Percentiles rank a stretch among this genome's conserved stretches.
These are phyloP conservation scores for Tetramorium alpestre DNA, from an alignment of 1,140 invertebrate species.

Conservation along the genomic window DNA sequence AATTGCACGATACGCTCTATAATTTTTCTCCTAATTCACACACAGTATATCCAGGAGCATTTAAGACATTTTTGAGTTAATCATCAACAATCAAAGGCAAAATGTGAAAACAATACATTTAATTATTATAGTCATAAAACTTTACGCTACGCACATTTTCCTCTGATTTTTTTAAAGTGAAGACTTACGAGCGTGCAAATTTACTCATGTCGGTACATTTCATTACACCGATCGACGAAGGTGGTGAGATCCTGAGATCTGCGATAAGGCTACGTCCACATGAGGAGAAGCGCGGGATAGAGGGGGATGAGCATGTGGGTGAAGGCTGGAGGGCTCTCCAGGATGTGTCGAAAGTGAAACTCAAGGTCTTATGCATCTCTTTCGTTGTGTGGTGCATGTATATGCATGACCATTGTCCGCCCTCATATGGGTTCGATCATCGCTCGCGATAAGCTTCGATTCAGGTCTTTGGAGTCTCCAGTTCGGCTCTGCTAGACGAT, in stretches of 20 bases:
- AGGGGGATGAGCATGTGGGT: slow-evolving; percentile 83
- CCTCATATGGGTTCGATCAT: slow-evolving; percentile 67
- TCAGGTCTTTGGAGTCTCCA: slow-evolving; percentile 33
- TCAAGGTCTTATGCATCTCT: slow-evolving; percentile 71
- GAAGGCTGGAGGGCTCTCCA: slow-evolving; percentile 83
- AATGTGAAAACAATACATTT: background rate
- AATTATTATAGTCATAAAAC: background rate
- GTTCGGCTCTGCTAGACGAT: slow-evolving; percentile 29
- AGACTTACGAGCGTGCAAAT: background rate
- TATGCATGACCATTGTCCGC: slow-evolving; percentile 52
- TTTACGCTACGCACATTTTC: background rate
- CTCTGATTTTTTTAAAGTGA: background rate
- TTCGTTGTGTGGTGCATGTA: slow-evolving; percentile 33
- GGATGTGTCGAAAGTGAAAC: slow-evolving; percentile 85
- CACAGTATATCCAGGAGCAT: background rate
- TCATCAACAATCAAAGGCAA: background rate
- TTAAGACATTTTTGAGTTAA: background rate
- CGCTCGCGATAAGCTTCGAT: slow-evolving; percentile 66
- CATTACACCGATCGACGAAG: slow-evolving; percentile 55
- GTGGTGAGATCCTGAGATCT: slow-evolving; percentile 64
- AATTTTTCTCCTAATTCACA: background rate
- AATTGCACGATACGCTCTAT: background rate
- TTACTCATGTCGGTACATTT: slow-evolving; percentile 16
- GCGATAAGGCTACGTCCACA: slow-evolving; percentile 62
- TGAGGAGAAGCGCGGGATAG: slow-evolving; percentile 59